These are phyloP conservation scores for Caranx melampygus DNA, from an alignment of 2,113 vertebrate genomes.

Conservation along the genomic window DNA sequence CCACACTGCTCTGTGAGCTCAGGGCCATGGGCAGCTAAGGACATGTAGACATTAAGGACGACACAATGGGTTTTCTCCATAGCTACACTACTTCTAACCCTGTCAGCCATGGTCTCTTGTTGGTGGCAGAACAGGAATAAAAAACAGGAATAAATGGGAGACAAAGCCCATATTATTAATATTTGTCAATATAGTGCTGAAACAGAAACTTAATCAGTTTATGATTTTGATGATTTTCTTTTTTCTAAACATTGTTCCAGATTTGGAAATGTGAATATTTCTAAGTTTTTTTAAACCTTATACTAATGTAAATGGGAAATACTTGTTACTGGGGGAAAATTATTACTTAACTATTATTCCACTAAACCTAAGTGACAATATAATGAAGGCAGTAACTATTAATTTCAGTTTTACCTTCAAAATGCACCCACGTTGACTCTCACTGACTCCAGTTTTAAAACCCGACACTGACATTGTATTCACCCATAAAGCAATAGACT, in stretches of 20 bases:
- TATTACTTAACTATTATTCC: background rate
- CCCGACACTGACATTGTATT: slow-evolving; percentile 15
- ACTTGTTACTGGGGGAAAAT: background rate
- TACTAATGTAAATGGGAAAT: background rate
- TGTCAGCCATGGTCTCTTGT: background rate
- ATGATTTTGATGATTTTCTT: too few species aligned
- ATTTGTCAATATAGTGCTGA: background rate
- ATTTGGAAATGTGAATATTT: background rate
- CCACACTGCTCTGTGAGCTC: background rate
- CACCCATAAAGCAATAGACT: background rate
- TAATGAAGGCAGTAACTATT: background rate
- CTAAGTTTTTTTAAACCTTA: background rate
- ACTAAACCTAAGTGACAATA: background rate
- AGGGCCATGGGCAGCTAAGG: background rate
- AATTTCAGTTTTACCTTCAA: background rate
- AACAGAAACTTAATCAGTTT: background rate
- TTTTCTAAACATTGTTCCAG: too few species aligned
- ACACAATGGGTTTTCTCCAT: background rate
- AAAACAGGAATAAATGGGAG: background rate
- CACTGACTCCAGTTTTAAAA: background rate
- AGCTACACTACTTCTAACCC: background rate
- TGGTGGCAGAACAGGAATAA: background rate
- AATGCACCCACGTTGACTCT: background rate
- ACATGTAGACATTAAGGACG: background rate
- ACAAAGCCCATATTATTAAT: background rate